These are phyloP conservation scores for Agelastica alni DNA, from an alignment of 2,888 invertebrate species.

Conservation along the genomic window DNA sequence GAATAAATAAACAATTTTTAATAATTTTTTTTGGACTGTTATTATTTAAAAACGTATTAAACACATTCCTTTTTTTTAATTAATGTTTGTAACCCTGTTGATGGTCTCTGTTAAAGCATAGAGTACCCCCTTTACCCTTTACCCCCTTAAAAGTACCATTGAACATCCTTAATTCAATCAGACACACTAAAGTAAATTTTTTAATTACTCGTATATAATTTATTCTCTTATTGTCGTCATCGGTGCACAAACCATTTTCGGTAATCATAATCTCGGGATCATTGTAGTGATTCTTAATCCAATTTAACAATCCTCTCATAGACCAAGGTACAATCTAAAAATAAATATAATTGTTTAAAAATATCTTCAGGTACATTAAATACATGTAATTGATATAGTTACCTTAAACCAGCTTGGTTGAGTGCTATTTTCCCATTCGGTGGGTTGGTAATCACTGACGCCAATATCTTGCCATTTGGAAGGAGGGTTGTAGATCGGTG, in stretches of 20 bases:
- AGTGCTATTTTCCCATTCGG: slow-evolving; percentile 25
- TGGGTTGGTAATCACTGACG: slow-evolving; percentile 16
- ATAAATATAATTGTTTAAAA: not conserved
- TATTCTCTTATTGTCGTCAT: slow-evolving; percentile 59
- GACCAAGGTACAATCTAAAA: slow-evolving; percentile 62
- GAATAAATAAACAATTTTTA: too few relatives aligned
- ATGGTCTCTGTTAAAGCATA: too few relatives aligned
- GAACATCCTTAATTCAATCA: too few relatives aligned
- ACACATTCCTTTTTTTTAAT: too few relatives aligned
- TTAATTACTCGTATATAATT: slow-evolving; percentile 48
- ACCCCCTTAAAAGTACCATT: too few relatives aligned
- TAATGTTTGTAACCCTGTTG: too few relatives aligned
- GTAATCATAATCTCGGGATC: slow-evolving; percentile 63
- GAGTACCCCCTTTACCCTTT: too few relatives aligned
- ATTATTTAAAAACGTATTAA: too few relatives aligned
- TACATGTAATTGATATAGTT: too few relatives aligned
- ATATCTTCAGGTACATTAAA: too few relatives aligned
- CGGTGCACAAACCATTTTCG: slow-evolving; percentile 61
- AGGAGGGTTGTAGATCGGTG: slow-evolving; percentile 18
- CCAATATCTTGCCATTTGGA: slow-evolving; percentile 21
- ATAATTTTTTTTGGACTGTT: too few relatives aligned
- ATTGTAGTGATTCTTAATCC: slow-evolving; percentile 51
- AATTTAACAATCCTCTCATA: slow-evolving; percentile 61
- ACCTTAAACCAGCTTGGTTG: slow-evolving; percentile 17
- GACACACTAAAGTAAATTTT: too few relatives aligned